These are phyloP conservation scores for Parochlus steinenii DNA, from an alignment of 2,888 invertebrate species.

Conservation along the genomic window DNA sequence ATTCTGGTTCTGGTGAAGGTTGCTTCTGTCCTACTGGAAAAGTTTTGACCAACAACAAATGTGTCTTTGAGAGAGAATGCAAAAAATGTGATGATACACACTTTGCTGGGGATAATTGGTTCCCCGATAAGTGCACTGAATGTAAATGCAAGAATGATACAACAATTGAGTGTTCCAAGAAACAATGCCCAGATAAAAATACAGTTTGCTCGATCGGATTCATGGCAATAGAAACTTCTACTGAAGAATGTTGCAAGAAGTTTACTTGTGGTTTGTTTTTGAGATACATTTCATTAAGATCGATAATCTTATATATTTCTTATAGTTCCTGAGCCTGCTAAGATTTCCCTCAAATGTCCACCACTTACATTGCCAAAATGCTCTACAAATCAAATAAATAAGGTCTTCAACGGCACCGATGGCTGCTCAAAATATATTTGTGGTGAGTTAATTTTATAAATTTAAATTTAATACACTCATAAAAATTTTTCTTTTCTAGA, in stretches of 20 bases:
- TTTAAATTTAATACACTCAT: constrained; percentile 11
- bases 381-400: constrained; percentile 52
- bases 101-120: constrained; percentile 45
- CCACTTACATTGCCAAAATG: constrained; percentile 52
- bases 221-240: constrained; percentile 34
- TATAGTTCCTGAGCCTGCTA: constrained; percentile 37
- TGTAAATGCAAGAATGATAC: constrained; percentile 47
- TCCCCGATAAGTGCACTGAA: constrained; percentile 50
- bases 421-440: constrained; percentile 61
- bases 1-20: constrained; percentile 43
- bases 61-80: constrained; percentile 49
- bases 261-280: constrained; percentile 49
- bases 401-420: constrained; percentile 41
- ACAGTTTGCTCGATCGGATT: constrained; percentile 44
- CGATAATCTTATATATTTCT: constrained; percentile 14
- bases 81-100: constrained; percentile 59
- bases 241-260: constrained; percentile 50
- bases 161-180: constrained; percentile 43
- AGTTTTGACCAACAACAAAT: constrained; percentile 52
- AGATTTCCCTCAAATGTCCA: constrained; percentile 33
- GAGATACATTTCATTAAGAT: background rate
- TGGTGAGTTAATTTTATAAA: constrained; percentile 39
- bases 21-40: constrained; percentile 70
- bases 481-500: constrained; percentile 39
- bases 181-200: constrained; percentile 36